phyloP scores from a whole-genome alignment of 2,797 vertebrate genomes.

The Pterois miles region DNA sequence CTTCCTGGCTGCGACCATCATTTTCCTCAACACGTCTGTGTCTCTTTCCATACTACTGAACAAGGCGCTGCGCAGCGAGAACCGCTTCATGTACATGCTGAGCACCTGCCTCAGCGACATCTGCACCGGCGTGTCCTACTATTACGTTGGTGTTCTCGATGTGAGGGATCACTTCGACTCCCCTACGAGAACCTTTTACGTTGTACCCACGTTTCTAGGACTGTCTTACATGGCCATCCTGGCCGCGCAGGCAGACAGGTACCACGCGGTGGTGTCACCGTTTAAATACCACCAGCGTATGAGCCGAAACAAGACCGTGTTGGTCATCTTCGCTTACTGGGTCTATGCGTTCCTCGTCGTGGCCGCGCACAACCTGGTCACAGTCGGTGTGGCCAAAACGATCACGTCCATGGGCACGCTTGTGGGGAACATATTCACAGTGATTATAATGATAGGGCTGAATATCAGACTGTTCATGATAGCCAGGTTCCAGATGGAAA shows the following conservation, averaged over 20 bases:
- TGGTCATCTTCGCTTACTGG: conserved; percentile 80
- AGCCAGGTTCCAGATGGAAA: conserved; percentile 80
- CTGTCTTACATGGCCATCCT: conserved; percentile 85
- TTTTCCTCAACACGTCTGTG: conserved; percentile 81
- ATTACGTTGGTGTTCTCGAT: conserved; percentile 80
- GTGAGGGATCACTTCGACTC: conserved; percentile 74
- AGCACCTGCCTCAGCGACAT: conserved; percentile 85
- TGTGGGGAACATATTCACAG: conserved; percentile 73
- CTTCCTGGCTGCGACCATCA: conserved; percentile 67
- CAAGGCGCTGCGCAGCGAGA: conserved; percentile 78
- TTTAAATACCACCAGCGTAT: conserved; percentile 80
- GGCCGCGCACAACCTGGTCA: conserved; percentile 72
- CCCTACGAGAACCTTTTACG: conserved; percentile 74
- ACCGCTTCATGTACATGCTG: conserved; percentile 87
- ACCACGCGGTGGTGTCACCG: conserved; percentile 79
- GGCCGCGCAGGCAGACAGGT: conserved; percentile 85
- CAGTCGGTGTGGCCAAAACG: conserved; percentile 50
- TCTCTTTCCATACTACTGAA: conserved; percentile 73
- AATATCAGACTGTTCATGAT: conserved; percentile 81
- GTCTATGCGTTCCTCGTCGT: conserved; percentile 80
- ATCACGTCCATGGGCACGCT: conserved; percentile 75
- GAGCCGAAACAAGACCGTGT: conserved; percentile 74
- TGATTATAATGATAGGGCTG: conserved; percentile 83
- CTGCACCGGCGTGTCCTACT: conserved; percentile 82
- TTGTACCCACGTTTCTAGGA: conserved; percentile 82